These are phyloP conservation scores for Rynchops niger DNA, from an alignment of 2,113 vertebrate genomes.

Conservation along the genomic window DNA sequence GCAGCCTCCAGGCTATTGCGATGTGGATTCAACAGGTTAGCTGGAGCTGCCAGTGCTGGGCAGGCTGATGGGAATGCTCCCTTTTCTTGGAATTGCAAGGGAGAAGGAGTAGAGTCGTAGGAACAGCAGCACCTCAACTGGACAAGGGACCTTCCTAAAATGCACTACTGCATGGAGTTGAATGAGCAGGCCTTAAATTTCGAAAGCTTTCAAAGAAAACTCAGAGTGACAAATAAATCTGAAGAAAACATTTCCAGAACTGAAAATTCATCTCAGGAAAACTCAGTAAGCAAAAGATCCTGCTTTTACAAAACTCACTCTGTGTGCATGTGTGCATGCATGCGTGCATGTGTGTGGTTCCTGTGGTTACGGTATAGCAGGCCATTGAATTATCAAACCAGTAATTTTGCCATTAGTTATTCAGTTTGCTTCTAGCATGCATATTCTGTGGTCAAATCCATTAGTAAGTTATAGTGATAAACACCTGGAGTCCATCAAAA, in stretches of 20 bases:
- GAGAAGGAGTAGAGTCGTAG: not conserved
- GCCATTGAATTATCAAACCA: slow-evolving; percentile 67
- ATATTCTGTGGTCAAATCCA: slow-evolving; percentile 75
- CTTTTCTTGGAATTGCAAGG: not conserved
- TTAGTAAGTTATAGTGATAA: slow-evolving; percentile 82
- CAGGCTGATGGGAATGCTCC: not conserved
- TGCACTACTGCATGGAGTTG: not conserved
- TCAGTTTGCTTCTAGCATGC: slow-evolving; percentile 65
- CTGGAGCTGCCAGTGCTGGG: not conserved
- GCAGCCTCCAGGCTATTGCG: not conserved
- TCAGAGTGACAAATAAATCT: not conserved
- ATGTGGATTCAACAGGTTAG: not conserved
- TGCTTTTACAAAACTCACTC: not conserved
- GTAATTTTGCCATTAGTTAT: slow-evolving; percentile 71
- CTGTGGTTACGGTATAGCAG: slow-evolving; percentile 39
- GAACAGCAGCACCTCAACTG: not conserved
- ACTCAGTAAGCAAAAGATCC: not conserved
- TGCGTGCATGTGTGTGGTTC: not conserved
- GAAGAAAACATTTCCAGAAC: not conserved
- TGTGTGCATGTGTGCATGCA: not conserved
- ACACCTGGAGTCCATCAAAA: slow-evolving; percentile 86
- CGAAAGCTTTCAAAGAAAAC: not conserved
- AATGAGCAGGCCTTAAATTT: not conserved
- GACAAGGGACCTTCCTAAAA: not conserved
- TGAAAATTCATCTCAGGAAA: not conserved